Evolutionary conservation across 2,797 vertebrate species (phyloP).

Genomic region (Tauraco hartlaubi): DNA sequence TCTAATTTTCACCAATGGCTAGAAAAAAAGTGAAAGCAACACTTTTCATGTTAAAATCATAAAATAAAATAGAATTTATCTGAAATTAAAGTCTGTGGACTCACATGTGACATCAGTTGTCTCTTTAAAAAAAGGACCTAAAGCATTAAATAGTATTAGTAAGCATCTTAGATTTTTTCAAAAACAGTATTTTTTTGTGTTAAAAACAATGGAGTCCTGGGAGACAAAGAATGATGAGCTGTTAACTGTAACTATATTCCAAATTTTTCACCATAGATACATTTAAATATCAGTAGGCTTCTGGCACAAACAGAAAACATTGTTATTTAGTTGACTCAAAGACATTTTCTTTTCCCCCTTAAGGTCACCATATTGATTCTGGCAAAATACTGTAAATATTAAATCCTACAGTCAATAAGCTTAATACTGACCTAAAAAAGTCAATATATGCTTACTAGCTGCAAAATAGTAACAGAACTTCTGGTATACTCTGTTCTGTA

Average conservation of each 20-base stretch:
- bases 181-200: neutral
- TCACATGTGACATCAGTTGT: neutral
- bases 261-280: neutral
- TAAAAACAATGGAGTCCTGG: neutral
- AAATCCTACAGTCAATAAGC: slow-evolving; percentile 64
- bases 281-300: slow-evolving; percentile 8
- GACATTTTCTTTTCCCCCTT: slow-evolving; percentile 8
- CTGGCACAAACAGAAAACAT: neutral
- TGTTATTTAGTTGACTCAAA: slow-evolving; percentile 46
- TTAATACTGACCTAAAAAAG: slow-evolving; percentile 56
- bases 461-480: neutral
- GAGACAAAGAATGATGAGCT: neutral
- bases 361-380: slow-evolving; percentile 67
- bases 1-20: neutral
- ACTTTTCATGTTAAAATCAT: neutral
- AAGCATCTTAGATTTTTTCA: neutral
- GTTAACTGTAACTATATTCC: neutral
- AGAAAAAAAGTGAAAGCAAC: neutral
- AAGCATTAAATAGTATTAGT: neutral
- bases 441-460: slow-evolving; percentile 45
- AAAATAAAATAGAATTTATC: neutral
- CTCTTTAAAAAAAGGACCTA: neutral
- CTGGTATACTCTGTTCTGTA: neutral
- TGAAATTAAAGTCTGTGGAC: neutral
- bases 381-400: slow-evolving; percentile 63